phyloP scores from a whole-genome alignment of 2,888 invertebrate species.

The Rhodophaea formosa region DNA sequence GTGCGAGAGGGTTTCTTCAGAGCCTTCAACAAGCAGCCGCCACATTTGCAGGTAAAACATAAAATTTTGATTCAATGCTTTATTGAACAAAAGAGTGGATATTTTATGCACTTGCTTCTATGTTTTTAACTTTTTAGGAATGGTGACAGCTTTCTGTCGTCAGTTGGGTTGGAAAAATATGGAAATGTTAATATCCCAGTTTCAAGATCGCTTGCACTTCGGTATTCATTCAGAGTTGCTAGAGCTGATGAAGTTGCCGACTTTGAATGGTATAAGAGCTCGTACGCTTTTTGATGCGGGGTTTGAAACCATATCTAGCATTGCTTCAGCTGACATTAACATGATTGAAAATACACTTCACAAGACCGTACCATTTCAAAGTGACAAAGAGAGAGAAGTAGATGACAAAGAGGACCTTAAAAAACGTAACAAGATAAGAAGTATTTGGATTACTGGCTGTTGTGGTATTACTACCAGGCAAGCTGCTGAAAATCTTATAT shows the following conservation, averaged over 20 bases:
- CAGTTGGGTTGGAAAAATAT: constrained; percentile 96
- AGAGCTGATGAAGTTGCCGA: constrained; percentile 92
- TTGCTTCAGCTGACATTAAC: constrained; percentile 87
- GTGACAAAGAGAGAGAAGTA: constrained; percentile 86
- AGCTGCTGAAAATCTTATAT: constrained; percentile 89
- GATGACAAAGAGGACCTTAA: constrained; percentile 84
- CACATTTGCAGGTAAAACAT: constrained; percentile 90
- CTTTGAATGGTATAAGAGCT: constrained; percentile 91
- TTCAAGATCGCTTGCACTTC: constrained; percentile 96
- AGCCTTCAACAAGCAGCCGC: constrained; percentile 96
- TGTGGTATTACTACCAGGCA: constrained; percentile 90
- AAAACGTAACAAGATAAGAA: constrained; percentile 85
- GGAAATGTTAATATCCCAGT: constrained; percentile 93
- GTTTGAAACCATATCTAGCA: constrained; percentile 86
- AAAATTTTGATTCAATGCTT: neutral
- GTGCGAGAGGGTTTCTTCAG: constrained; percentile 94
- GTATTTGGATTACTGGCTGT: constrained; percentile 89
- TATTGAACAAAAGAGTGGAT: no score
- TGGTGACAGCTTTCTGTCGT: constrained; percentile 97
- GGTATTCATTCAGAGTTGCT: constrained; percentile 95
- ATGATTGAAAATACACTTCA: constrained; percentile 88
- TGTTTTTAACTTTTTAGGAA: constrained; percentile 82
- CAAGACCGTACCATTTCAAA: constrained; percentile 92
- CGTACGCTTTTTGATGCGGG: constrained; percentile 91
- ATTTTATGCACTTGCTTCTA: neutral